Evolutionary conservation across 1,140 invertebrate species (phyloP), one percentile per base, ranked within the genome.

Genomic region (Helicoverpa zea): DNA sequence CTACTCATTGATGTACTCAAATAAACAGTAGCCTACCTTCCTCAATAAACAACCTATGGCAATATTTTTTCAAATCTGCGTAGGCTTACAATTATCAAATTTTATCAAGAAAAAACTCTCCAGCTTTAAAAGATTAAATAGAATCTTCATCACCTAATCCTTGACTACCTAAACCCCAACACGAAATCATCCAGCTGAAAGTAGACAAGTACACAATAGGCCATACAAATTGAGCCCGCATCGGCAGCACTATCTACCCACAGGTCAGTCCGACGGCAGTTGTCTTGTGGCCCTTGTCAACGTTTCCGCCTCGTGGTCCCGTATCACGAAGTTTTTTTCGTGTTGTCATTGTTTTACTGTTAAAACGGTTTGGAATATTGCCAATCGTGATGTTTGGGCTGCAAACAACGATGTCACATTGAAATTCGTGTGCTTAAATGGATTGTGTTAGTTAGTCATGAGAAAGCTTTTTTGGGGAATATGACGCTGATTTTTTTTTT

Each of bases 181-280:
- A 64, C 56, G 56, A 11, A n/a, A 18, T 16, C 10, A 18, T 43
- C 35, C 35, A 43, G 35, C 35, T 43, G 7, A 23, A 23, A 23
- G 23, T 23, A 2, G 23, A 23, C 9, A 43, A 43, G 35, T 43
- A 43, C 35, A 18, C 18, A 51, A 68, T 18, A 4, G n/a, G 35
- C 63, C 16, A 49, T n/a, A 72, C 68, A 72, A 43, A 72, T 72
- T 30, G 68, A 54, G 23, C 68, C 68, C 68, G 68, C 68, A 72
- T 72, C 9, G 3, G 14, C 16, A 70, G 2, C 47, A 52, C n/a
- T 72, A 72, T 72, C 68, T 72, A 30, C 49, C 49, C 49, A 23
- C 68, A 72, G 68, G 18, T 52, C 68, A 23, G 9, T 49, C 14
- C 29, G 68, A 29, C 18, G 7, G 49, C 49, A 54, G 18, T 72